Conservation (phyloP, 2,113 vertebrate species). For the Pipra filicauda region DNA sequence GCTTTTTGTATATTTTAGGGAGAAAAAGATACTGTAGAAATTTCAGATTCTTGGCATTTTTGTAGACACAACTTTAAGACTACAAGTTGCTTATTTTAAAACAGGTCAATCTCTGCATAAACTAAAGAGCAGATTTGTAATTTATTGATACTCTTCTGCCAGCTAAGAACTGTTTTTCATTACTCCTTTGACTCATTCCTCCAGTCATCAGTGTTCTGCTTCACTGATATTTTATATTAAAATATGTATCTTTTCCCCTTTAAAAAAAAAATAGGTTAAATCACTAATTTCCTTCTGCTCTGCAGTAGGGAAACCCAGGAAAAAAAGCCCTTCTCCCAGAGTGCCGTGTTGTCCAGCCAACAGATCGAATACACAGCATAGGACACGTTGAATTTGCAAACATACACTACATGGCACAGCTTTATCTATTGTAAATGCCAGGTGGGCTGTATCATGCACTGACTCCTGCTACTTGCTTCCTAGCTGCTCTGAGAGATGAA, state of each 20-base stretch:
- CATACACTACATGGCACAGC: neutral
- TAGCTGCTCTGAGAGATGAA: neutral
- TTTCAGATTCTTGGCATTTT: slow-evolving; percentile 35
- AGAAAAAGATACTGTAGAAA: neutral
- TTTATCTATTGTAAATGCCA: slow-evolving; percentile 17
- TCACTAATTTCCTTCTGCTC: neutral
- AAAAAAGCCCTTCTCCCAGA: neutral
- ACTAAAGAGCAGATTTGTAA: slow-evolving; percentile 16
- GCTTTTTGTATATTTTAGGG: neutral
- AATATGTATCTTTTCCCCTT: neutral
- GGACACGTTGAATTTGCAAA: slow-evolving; percentile 22
- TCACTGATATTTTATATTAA: neutral
- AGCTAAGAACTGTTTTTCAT: neutral
- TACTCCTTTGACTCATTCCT: neutral
- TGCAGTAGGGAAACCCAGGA: neutral
- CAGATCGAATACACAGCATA: neutral
- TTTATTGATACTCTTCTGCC: slow-evolving; percentile 11
- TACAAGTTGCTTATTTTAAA: slow-evolving; percentile 23
- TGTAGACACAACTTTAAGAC: neutral
- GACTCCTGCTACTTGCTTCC: neutral
- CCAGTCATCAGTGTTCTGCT: neutral
- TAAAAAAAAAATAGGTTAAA: neutral
- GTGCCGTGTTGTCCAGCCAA: neutral
- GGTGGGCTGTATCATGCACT: slow-evolving; percentile 41
- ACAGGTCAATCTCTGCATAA: neutral